phyloP scores from a whole-genome alignment of 2,113 vertebrate species.

The Cervus canadensis region DNA sequence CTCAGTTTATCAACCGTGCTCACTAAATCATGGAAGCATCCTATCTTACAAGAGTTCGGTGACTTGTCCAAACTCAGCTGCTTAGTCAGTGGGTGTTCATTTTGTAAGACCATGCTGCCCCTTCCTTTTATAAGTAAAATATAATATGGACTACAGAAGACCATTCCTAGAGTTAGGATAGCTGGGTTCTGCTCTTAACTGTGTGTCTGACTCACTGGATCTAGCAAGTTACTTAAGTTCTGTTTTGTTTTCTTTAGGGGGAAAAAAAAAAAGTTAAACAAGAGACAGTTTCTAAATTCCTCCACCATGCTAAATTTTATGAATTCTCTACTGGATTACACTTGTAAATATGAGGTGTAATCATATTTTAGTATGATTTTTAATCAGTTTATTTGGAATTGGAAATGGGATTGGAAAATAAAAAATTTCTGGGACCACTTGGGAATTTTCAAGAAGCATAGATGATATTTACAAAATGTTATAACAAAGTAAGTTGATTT shows the following conservation, averaged over 20 bases:
- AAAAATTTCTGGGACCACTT: neutral
- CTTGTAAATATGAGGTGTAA: neutral
- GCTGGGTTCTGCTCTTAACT: neutral
- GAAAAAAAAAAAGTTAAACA: neutral
- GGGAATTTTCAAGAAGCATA: neutral
- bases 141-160: neutral
- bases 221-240: neutral
- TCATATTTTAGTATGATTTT: neutral
- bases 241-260: neutral
- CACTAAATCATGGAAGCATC: conserved; percentile 12
- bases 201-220: neutral
- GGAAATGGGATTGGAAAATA: conserved; percentile 13
- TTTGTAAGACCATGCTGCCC: neutral
- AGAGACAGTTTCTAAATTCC: neutral
- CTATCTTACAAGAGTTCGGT: neutral
- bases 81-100: neutral
- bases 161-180: neutral
- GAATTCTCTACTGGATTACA: neutral
- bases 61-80: neutral
- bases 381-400: conserved; percentile 2
- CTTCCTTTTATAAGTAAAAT: neutral
- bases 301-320: neutral
- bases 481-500: neutral
- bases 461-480: neutral
- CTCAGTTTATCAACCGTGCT: neutral